Evolutionary conservation across 2,797 vertebrate genomes (phyloP).

Genomic region (Gephyroberyx darwinii): DNA sequence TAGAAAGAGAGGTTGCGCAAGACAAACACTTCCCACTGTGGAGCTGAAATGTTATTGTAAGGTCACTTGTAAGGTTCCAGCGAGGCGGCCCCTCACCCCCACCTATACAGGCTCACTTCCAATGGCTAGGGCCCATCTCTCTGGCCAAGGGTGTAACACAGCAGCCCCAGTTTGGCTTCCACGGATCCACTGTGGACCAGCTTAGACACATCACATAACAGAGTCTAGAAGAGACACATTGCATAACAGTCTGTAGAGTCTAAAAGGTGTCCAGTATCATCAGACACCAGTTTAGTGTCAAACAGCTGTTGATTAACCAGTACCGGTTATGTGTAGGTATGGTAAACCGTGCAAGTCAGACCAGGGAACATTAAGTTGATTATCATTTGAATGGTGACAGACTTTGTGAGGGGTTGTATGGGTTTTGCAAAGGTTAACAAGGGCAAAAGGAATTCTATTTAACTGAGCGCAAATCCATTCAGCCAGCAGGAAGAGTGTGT

Average conservation of each 20-base stretch:
- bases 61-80: constrained; percentile 70
- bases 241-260: too few relatives aligned
- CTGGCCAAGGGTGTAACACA: constrained; percentile 52
- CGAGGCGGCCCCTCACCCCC: constrained; percentile 66
- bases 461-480: constrained; percentile 69
- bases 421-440: constrained; percentile 65
- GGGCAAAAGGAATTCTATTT: constrained; percentile 73
- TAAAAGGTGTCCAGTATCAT: constrained; percentile 47
- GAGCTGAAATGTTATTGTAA: constrained; percentile 81
- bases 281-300: constrained; percentile 45
- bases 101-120: constrained; percentile 46
- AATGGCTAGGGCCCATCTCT: constrained; percentile 24
- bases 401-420: constrained; percentile 51
- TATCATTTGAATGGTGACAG: constrained; percentile 69
- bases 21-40: constrained; percentile 73
- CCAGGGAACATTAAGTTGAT: constrained; percentile 49
- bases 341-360: constrained; percentile 47
- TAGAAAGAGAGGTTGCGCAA: constrained; percentile 66
- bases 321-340: constrained; percentile 39
- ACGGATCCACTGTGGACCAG: neutral
- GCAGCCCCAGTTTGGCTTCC: constrained; percentile 25
- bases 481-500: constrained; percentile 76
- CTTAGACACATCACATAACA: neutral
- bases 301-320: constrained; percentile 52
- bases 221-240: constrained; percentile 8